Base-by-base conservation (phyloP, 2,888 invertebrate genomes). In the Neelides folsomi region DNA sequence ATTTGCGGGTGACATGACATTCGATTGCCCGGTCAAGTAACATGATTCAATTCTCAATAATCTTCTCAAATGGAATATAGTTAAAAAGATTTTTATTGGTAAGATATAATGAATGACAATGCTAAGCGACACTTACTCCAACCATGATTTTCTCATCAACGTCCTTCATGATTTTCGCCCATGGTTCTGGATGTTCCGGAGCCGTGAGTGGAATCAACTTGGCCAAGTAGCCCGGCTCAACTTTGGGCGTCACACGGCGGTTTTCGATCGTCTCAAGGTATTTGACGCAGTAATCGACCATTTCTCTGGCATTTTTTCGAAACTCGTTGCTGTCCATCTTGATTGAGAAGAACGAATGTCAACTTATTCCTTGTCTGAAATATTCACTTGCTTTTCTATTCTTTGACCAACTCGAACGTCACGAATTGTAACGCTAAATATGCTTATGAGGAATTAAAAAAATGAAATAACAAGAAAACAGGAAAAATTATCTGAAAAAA, bases 201-300 rank as follows among this genome's bases (percentile, higher is more conserved):
- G 94, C 84, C 65, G 83, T 82, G 9, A 76, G 68, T 1, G 93
- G 92, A 56, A 93, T 70, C 60, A 86, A 73, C 38, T 80, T 77
- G 51, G 81, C 76, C 47, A 94, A 76, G 71, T 93, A 94, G 2
- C 93, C 93, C 0, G 94, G 93, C 66, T 90, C 88, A 35, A 93
- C 83, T 56, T 82, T 81, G 0, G 93, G 90, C 10, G 88, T 86
- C 9, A 94, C 93, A 18, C 87, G 77, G 40, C 88, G 77, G 41
- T 79, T 76, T 27, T 53, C 56, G 16, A 64, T 59, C 2, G 58
- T 60, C 62, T 79, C 82, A 79, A 90, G 77, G 68, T 93, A 94
- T 58, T 85, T 79, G 71, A 89, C 90, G 63, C 94, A 90, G 71
- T 89, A 93, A 69, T 95, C 93, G 56, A 95, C 84, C 90, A 59